These are phyloP conservation scores for Gephyroberyx darwinii DNA, from an alignment of 2,797 vertebrate genomes.

Conservation along the genomic window DNA sequence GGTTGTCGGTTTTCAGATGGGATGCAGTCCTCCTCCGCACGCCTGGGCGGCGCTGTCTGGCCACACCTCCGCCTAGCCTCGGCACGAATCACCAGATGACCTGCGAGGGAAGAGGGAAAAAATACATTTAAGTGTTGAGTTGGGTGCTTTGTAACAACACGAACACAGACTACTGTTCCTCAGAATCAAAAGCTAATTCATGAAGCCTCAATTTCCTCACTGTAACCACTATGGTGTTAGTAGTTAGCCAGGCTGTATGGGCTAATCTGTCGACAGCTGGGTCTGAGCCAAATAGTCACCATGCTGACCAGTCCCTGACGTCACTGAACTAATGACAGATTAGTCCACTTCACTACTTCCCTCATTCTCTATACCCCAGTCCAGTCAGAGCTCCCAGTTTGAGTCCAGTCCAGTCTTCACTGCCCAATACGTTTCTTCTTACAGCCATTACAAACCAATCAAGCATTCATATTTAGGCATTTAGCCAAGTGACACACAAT, in stretches of 20 bases:
- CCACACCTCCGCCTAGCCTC: slow-evolving; percentile 62
- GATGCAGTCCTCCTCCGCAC: slow-evolving; percentile 67
- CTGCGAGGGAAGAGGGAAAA: slow-evolving; percentile 36
- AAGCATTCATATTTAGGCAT: no score
- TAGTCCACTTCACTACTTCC: slow-evolving; percentile 67
- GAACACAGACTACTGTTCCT: background rate
- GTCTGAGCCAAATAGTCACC: slow-evolving; percentile 29
- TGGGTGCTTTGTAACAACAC: background rate
- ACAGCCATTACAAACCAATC: no score
- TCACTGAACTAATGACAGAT: slow-evolving; percentile 70
- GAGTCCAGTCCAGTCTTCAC: no score
- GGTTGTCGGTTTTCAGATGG: slow-evolving; percentile 26
- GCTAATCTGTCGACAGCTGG: slow-evolving; percentile 46
- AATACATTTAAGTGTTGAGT: no score
- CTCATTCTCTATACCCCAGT: background rate
- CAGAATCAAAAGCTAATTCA: background rate
- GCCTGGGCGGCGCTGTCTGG: slow-evolving; percentile 67
- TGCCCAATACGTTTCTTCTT: background rate
- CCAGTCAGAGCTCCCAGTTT: background rate
- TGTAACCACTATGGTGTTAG: background rate
- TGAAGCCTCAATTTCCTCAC: background rate
- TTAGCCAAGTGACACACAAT: no score
- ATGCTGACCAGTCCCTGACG: slow-evolving; percentile 49
- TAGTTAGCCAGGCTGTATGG: slow-evolving; percentile 5
- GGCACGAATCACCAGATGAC: slow-evolving; percentile 66